A percentile compares a stretch with the other conserved stretches of the same genome.
Conservation (phyloP, 2,113 vertebrate species). For the Dendrocopos noguchii region DNA sequence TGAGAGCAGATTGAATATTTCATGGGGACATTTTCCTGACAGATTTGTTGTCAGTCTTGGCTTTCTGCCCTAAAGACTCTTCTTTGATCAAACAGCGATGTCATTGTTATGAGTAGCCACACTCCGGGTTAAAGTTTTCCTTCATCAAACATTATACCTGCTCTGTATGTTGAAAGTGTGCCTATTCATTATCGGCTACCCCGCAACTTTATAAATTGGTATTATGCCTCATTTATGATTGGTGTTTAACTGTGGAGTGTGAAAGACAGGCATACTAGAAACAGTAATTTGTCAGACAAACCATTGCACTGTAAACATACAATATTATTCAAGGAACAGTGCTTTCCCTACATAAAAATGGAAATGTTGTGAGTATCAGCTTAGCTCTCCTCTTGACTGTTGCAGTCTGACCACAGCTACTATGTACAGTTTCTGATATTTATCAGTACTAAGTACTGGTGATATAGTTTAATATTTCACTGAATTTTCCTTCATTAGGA, state of each 20-base stretch:
- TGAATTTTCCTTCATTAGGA: background rate
- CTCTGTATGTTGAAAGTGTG: background rate
- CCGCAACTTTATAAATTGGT: background rate
- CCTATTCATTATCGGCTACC: background rate
- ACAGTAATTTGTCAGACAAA: conserved; percentile 2
- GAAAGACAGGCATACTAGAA: background rate
- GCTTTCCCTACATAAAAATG: background rate
- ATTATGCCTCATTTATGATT: background rate
- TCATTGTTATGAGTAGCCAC: conserved; percentile 37
- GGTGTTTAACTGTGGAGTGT: background rate
- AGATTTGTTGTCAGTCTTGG: conserved; percentile 49
- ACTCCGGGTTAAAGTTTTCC: conserved; percentile 1
- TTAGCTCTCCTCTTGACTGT: background rate
- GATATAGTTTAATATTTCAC: background rate
- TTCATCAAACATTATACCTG: background rate
- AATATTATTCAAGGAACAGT: background rate
- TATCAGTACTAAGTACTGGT: background rate
- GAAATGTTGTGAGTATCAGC: background rate
- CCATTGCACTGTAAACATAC: background rate
- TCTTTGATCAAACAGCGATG: conserved; percentile 26
- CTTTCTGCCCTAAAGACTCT: conserved; percentile 42
- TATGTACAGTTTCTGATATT: background rate
- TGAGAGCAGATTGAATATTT: conserved; percentile 69
- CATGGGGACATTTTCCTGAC: conserved; percentile 55
- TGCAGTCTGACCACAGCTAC: background rate